phyloP scores from a whole-genome alignment of 2,888 invertebrate genomes.

The Coecobrya sp. region DNA sequence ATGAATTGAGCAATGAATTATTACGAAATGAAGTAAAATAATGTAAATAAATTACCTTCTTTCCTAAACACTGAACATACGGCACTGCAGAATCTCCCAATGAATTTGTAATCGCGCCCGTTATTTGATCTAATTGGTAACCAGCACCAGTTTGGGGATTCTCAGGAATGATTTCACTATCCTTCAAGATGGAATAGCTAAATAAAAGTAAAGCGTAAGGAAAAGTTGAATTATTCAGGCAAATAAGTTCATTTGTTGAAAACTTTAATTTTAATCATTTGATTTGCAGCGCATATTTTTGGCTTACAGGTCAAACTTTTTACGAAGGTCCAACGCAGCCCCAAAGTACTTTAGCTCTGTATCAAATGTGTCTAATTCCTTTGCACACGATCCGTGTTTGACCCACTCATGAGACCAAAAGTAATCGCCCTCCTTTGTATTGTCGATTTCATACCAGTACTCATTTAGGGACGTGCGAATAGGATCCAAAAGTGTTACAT shows the following conservation, averaged over 20 bases:
- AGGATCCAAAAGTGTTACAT: constrained; percentile 78
- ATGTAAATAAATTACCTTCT: constrained; percentile 76
- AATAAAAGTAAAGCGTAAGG: too few species aligned
- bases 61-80: constrained; percentile 83
- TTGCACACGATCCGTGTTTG: constrained; percentile 85
- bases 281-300: not conserved
- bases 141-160: constrained; percentile 76
- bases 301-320: constrained; percentile 84
- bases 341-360: constrained; percentile 85
- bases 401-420: constrained; percentile 86
- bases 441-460: constrained; percentile 86
- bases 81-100: constrained; percentile 76
- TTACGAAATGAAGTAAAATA: not conserved
- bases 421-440: constrained; percentile 78
- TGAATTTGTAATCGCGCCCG: constrained; percentile 67
- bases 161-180: constrained; percentile 74
- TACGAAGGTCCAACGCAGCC: constrained; percentile 79
- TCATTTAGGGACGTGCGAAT: constrained; percentile 82
- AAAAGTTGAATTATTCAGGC: too few species aligned
- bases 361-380: constrained; percentile 71
- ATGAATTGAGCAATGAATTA: too few species aligned
- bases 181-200: constrained; percentile 84
- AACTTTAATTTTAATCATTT: not conserved
- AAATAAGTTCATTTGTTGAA: too few species aligned
- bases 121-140: constrained; percentile 79